These are phyloP conservation scores for Aldabrachelys gigantea DNA, from an alignment of 2,113 vertebrate species.

Conservation along the genomic window DNA sequence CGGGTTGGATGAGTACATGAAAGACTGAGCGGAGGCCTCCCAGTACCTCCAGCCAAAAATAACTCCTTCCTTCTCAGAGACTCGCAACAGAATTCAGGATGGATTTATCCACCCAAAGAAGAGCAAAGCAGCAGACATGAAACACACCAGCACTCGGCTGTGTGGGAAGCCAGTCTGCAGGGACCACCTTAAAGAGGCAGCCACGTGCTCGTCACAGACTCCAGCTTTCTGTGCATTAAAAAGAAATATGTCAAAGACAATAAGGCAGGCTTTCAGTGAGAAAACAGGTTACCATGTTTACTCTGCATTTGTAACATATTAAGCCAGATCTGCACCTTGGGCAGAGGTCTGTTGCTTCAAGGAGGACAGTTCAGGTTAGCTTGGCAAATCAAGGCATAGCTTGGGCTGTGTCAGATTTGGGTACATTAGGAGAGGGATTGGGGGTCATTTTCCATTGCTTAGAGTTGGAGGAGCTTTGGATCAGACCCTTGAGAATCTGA, in stretches of 20 bases:
- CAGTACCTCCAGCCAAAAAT: neutral
- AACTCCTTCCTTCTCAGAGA: neutral
- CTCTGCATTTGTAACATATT: neutral
- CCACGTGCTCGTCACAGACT: neutral
- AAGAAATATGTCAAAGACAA: slow-evolving; percentile 36
- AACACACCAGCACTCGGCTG: neutral
- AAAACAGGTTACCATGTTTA: fast-evolving
- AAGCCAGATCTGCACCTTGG: neutral
- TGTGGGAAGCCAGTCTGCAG: slow-evolving; percentile 2
- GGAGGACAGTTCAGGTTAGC: neutral
- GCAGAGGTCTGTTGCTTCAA: neutral
- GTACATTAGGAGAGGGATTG: neutral
- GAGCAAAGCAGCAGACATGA: neutral
- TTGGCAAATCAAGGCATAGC: neutral
- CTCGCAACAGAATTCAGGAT: neutral
- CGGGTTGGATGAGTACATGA: neutral
- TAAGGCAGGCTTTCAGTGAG: neutral
- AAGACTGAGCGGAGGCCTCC: neutral
- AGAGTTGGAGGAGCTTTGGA: neutral
- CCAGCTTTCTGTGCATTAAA: neutral
- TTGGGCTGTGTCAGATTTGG: fast-evolving
- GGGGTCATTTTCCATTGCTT: neutral
- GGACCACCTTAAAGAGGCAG: neutral
- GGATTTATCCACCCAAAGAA: fast-evolving
- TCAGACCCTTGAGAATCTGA: neutral